Evolutionary conservation across 2,888 invertebrate species (phyloP).

Genomic region (Siphlonurus alternatus): DNA sequence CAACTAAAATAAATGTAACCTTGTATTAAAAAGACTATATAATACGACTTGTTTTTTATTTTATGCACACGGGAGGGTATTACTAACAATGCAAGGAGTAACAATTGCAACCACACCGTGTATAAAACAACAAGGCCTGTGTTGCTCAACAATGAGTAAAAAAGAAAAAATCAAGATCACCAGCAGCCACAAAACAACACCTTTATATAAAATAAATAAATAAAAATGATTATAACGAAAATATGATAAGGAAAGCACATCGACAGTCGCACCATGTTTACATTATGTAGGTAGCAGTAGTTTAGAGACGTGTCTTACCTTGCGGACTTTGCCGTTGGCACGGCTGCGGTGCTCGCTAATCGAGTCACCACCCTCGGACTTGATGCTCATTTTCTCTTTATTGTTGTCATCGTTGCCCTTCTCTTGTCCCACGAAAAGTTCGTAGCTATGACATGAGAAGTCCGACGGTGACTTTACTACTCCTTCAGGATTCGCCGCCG

Average conservation of each 20-base stretch:
- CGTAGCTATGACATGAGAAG: slow-evolving; percentile 83
- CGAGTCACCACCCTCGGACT: slow-evolving; percentile 71
- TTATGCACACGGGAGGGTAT: no score
- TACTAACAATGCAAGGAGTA: no score
- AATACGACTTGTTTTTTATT: no score
- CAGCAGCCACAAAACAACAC: background rate
- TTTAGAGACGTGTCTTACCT: slow-evolving; percentile 52
- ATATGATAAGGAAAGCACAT: background rate
- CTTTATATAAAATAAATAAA: no score
- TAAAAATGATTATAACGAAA: no score
- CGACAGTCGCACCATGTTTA: background rate
- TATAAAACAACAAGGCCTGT: background rate
- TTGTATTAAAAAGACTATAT: background rate
- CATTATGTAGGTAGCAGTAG: background rate
- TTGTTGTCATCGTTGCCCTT: slow-evolving; percentile 79
- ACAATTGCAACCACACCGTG: background rate
- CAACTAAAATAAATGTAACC: background rate
- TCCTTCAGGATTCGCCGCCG: slow-evolving; percentile 34
- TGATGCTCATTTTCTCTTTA: slow-evolving; percentile 80
- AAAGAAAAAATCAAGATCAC: background rate
- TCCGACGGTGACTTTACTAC: slow-evolving; percentile 82
- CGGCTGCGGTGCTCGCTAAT: slow-evolving; percentile 55
- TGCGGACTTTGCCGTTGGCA: slow-evolving; percentile 48
- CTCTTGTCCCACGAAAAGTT: slow-evolving; percentile 77
- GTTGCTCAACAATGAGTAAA: background rate